Base-by-base conservation (phyloP, 1,140 invertebrate species). In the Plutomurus gul region DNA sequence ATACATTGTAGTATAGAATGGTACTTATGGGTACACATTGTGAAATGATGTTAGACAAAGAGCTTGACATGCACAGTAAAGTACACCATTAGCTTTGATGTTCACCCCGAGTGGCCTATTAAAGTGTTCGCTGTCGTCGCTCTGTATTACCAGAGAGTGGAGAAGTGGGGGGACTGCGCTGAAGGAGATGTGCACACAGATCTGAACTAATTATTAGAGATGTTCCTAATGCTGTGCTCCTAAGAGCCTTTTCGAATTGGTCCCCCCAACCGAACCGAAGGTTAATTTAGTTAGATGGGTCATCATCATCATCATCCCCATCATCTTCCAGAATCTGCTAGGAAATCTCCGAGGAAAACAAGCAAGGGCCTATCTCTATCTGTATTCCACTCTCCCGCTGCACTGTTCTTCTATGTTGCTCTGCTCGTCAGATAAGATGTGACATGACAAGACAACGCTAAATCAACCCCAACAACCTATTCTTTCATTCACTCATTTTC, bases 201-300 rank as follows among this genome's bases (percentile, higher is more conserved):
- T n/a, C 56, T 30, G 30, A 65, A 65, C 56, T 65, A 65, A 65
- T 36, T 65, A n/a, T 30, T 33, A 3, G 18, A 60, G 27, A 49
- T 33, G 56, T 65, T 18, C 18, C 13, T 33, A 65, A 65, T 65
- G 56, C 25, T n/a, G 11, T 65, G 27, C 56, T 33, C n/a, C 13
- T 33, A 65, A 65, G 36, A 65, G 27, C 27, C 56, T 65, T 65
- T 65, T 65, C 56, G 4, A 65, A 65, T 65, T 65, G 56, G 20
- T 72, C 16, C 76, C 76, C 65, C 76, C 65, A 37, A 73, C 40
- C 18, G 65, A 46, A 46, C 10, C 30, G 33, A 72, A 51, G 76
- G 76, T 78, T 78, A 78, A 78, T 78, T 78, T 78, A 33, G 76
- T 78, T 78, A 78, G 56, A 73, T 65, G 76, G 75, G 37, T 77